Percentiles rank a stretch among this genome's conserved stretches.
These are phyloP conservation scores for Muscicapa comitata DNA, from an alignment of 2,797 vertebrate species.

Conservation along the genomic window DNA sequence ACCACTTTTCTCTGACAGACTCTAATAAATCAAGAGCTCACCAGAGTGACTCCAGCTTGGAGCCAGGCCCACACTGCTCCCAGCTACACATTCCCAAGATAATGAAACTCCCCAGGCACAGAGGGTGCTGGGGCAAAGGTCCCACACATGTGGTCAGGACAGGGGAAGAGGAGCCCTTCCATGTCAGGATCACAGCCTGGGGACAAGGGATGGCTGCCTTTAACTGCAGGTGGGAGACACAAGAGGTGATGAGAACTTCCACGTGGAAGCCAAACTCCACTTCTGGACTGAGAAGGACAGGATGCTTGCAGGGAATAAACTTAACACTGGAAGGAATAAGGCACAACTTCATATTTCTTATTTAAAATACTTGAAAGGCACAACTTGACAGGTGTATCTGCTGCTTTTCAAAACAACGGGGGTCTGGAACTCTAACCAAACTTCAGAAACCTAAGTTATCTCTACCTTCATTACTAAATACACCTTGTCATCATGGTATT, in stretches of 20 bases:
- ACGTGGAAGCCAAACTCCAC: background rate
- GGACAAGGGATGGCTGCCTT: background rate
- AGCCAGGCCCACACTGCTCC: background rate
- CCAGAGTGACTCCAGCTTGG: background rate
- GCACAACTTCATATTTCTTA: background rate
- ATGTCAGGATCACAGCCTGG: background rate
- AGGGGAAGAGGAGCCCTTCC: background rate
- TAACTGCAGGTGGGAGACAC: background rate
- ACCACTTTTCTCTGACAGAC: background rate
- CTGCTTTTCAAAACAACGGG: background rate
- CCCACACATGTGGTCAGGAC: background rate
- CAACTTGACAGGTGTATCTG: background rate
- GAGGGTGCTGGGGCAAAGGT: background rate
- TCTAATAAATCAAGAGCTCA: background rate
- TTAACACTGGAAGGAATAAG: background rate
- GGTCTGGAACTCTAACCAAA: background rate
- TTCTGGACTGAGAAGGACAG: background rate
- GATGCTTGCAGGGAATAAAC: background rate
- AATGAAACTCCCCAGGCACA: background rate
- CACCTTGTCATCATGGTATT: fast-evolving
- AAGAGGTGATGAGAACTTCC: background rate
- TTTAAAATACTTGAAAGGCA: background rate
- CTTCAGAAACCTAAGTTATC: background rate
- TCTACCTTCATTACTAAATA: background rate
- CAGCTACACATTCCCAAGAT: background rate